phyloP scores from a whole-genome alignment of 1,140 invertebrate species.

The Drosophila bifasciata region DNA sequence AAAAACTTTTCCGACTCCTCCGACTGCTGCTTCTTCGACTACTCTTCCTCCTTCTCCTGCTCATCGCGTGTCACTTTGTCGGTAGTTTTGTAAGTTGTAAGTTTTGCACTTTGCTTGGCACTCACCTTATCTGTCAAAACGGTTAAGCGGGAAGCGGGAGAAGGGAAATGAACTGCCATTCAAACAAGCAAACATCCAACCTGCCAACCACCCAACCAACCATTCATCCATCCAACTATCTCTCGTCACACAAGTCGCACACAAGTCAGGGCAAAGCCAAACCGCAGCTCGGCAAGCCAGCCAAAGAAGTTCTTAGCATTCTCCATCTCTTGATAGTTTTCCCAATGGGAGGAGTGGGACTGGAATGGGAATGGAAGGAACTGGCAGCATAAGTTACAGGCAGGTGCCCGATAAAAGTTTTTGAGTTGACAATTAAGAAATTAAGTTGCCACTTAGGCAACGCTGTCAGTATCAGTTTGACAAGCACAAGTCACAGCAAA shows the following conservation, averaged over 20 bases:
- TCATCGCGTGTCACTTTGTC: conserved; percentile 63
- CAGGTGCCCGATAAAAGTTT: conserved; percentile 76
- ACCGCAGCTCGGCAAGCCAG: conserved; percentile 35
- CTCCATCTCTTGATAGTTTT: conserved; percentile 49
- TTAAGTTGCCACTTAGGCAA: conserved; percentile 84
- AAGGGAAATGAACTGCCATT: conserved; percentile 39
- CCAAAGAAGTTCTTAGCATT: conserved; percentile 36
- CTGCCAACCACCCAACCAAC: conserved; percentile 9
- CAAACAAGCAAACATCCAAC: conserved; percentile 1
- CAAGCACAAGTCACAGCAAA: conserved; percentile 66
- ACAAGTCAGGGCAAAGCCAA: conserved; percentile 47
- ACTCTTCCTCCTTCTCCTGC: background rate
- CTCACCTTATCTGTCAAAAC: conserved; percentile 40
- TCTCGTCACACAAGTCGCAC: background rate
- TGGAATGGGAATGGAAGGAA: too few relatives aligned
- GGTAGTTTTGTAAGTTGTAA: conserved; percentile 40
- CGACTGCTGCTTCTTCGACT: too few relatives aligned
- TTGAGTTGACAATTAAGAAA: conserved; percentile 84
- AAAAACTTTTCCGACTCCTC: conserved; percentile 27
- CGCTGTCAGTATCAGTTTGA: conserved; percentile 82
- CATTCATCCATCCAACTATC: conserved; percentile 31
- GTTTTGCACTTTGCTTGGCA: conserved; percentile 12
- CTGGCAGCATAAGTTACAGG: conserved; percentile 36
- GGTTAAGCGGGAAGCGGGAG: background rate
- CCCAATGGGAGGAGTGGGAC: background rate